These are phyloP conservation scores for Druon quercuslanigerum DNA, from an alignment of 1,140 invertebrate species.

Conservation along the genomic window DNA sequence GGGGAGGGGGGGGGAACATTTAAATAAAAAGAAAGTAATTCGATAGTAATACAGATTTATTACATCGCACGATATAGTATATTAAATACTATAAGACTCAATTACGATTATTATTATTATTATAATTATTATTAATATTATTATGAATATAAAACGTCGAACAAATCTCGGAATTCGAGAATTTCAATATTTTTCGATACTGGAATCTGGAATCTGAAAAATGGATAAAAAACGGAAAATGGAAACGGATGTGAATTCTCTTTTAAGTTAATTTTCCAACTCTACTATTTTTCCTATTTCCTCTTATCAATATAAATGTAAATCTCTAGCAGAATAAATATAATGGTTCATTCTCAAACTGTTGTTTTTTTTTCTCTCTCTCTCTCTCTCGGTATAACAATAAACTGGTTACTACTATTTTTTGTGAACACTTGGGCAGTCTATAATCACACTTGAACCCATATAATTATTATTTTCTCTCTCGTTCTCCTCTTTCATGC, in stretches of 20 bases:
- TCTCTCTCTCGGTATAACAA: not conserved
- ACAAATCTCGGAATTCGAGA: not conserved
- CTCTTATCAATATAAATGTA: not conserved
- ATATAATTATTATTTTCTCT: not conserved
- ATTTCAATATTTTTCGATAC: no score
- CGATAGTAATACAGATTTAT: not conserved
- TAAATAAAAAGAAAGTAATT: not conserved
- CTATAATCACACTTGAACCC: conserved; percentile 2
- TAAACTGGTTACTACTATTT: conserved; percentile 8
- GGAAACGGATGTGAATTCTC: no score
- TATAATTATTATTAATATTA: no score
- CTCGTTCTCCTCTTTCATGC: not conserved
- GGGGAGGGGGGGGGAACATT: not conserved
- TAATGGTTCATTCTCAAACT: conserved; percentile 5
- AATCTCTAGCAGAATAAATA: conserved; percentile 6
- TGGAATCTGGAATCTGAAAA: not conserved
- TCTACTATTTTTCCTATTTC: no score
- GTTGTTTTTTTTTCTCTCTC: not conserved
- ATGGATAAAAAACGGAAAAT: no score
- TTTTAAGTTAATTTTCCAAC: no score
- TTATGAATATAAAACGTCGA: not conserved
- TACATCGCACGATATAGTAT: not conserved
- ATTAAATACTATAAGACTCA: not conserved
- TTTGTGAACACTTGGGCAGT: conserved; percentile 25
- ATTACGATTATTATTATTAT: not conserved